phyloP scores from a whole-genome alignment of 2,797 vertebrate species.

The Halcyon chelicuti region DNA sequence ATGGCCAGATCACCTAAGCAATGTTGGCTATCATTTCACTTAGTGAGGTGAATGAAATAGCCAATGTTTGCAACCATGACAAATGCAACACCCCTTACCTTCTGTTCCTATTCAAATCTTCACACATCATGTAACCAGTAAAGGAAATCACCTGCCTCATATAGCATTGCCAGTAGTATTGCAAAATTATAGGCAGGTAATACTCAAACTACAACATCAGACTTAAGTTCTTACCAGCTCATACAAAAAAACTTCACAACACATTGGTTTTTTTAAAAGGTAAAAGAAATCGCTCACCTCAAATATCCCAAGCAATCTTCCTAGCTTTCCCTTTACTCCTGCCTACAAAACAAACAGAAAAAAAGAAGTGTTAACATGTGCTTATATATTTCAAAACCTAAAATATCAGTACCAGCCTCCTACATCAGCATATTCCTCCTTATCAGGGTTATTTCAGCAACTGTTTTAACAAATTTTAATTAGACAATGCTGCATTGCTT shows the following conservation, averaged over 20 bases:
- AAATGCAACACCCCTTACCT: background rate
- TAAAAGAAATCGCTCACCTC: conserved; percentile 86
- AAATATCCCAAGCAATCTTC: conserved; percentile 95
- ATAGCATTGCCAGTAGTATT: background rate
- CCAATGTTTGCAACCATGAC: background rate
- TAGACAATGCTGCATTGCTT: background rate
- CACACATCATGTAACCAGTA: background rate
- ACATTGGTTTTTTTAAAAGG: background rate
- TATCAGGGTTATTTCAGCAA: background rate
- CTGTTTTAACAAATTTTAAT: background rate
- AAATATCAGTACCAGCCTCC: background rate
- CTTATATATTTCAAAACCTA: background rate
- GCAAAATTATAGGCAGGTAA: background rate
- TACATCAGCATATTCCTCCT: background rate
- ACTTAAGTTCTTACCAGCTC: background rate
- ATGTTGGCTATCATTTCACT: background rate
- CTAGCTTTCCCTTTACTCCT: conserved; percentile 95
- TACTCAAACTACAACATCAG: background rate
- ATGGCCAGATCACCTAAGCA: background rate
- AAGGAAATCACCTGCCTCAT: background rate
- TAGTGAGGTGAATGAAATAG: background rate
- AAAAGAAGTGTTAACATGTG: background rate
- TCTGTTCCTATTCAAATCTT: background rate
- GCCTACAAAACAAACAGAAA: conserved; percentile 82
- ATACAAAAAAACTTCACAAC: background rate